Base-by-base conservation (phyloP, 2,797 vertebrate genomes). In the Takifugu rubripes region DNA sequence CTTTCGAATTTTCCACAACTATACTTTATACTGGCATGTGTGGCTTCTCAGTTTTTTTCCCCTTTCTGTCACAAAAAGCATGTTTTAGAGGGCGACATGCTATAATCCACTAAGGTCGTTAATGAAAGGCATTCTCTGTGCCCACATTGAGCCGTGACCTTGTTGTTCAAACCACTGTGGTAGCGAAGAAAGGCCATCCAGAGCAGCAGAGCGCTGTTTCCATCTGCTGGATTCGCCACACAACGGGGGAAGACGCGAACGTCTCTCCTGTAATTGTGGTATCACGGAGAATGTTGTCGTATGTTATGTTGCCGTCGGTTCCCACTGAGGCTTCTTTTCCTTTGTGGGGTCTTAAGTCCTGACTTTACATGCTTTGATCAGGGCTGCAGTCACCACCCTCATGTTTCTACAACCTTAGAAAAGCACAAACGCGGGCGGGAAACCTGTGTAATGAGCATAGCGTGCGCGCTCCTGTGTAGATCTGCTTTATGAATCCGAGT, bases 361-460 rank as follows among this genome's bases (percentile, higher is more conserved):
- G 72, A 79, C 79, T 77, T 68, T 25, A 46, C 59, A n/a, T 49
- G 25, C 79, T 85, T 86, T 89, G 83, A 89, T 88, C 81, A 77
- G 67, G 67, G 70, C 68, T 69, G 54, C 42, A 59, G 82, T 84
- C 84, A 54, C 78, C 82, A 74, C 69, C 82, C 79, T 88, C 68
- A 64, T 65, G 62, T 77, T 82, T 79, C 75, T 76, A 68, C 52
- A 78, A 68, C 63, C 79, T 81, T 78, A 87, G 77, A 81, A 80
- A 84, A 66, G 36, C 36, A 86, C 76, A 82, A 87, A 81, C 70
- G 61, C 79, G 24, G 74, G 79, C 75, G 64, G 72, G 73, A 75
- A 87, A 84, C 73, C 75, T 69, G 77, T 72, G 84, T 87, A 89
- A 90, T 87, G 72, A 90, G 85, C 79, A 73, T 56, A 57, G 71